Evolutionary conservation across 1,140 invertebrate species (phyloP), one percentile per base, ranked within the genome.

Genomic region (Sminthurides bifidus): DNA sequence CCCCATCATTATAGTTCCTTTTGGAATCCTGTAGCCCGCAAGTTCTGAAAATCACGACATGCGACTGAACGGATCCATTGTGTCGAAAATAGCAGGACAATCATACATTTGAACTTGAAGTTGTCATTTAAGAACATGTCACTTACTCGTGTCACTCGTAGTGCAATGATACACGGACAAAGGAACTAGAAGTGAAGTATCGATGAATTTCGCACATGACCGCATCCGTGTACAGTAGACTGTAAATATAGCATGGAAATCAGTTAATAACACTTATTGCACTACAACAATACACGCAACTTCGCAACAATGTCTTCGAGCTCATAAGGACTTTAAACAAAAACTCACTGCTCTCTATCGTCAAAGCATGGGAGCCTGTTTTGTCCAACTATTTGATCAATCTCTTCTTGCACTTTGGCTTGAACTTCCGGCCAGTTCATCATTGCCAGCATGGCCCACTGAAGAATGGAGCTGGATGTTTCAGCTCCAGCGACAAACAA

Each of bases 401-500:
- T 68, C 64, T 80, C 77, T 21, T 71, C 63, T 49, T 73, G 71
- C 8, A 79, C 66, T 49, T 70, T 70, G 1, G 55, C 50, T 61
- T 77, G 74, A n/a, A 77, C 66, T 5, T 77, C 68, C 0, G 72
- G 73, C 63, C 77, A 63, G 30, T 68, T 66, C 3, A 76, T 63
- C 54, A 78, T 67, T 44, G 73, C 70, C 2, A 79, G 64, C 23
- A 79, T 60, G 0, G 73, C 65, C 71, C 77, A 78, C 24, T 71
- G 66, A 0, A 79, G 56, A 14, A 73, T 70, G 5, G 70, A 75
- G 1, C 70, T 70, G 1, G 75, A 75, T 1, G 76, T 79, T 63
- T 79, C 77, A 14, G 75, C 69, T 4, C 77, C 77, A 61, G 72
- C 76, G 3, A 70, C 60, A 58, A 77, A 78, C 17, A 79, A 62